Conservation (phyloP, 2,888 invertebrate species). For the Platynereis dumerilii region DNA sequence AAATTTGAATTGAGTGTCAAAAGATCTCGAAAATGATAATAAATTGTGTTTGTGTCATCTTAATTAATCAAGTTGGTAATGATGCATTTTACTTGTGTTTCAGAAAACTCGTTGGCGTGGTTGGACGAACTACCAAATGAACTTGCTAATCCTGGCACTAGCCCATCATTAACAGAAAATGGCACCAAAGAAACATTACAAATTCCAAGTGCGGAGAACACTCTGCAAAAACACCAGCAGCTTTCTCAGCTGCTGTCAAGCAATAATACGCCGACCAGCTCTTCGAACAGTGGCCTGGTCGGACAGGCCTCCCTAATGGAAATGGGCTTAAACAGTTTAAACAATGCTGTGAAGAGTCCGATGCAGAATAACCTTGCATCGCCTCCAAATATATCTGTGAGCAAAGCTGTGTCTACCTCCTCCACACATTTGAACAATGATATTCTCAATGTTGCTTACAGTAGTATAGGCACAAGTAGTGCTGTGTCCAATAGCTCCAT, state of each 20-base stretch:
- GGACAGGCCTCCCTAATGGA: constrained; percentile 8
- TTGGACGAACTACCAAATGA: constrained; percentile 57
- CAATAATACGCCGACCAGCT: constrained; percentile 42
- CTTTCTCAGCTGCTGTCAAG: constrained; percentile 51
- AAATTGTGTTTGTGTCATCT: too few relatives aligned
- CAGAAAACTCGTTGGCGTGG: constrained; percentile 17
- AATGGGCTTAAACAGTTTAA: constrained; percentile 17
- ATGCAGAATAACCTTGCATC: constrained; percentile 51
- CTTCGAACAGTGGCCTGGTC: constrained; percentile 39
- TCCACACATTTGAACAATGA: constrained; percentile 27
- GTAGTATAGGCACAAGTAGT: constrained; percentile 3
- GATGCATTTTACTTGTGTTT: constrained; percentile 12
- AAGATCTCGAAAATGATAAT: too few relatives aligned
- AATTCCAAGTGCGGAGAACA: constrained; percentile 45
- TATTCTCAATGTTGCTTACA: constrained; percentile 23
- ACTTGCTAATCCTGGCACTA: constrained; percentile 35
- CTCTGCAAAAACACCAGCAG: constrained; percentile 49
- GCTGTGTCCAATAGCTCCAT: constrained; percentile 12
- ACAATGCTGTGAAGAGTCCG: constrained; percentile 46
- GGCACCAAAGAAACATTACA: constrained; percentile 45
- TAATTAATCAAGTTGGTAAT: too few relatives aligned
- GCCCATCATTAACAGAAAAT: constrained; percentile 44
- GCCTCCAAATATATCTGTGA: constrained; percentile 45
- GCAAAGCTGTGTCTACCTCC: constrained; percentile 15
- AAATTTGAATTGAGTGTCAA: too few relatives aligned